Percentiles rank a stretch among this genome's conserved stretches.
phyloP scores from a whole-genome alignment of 2,888 invertebrate species.

The Amiota minor region DNA sequence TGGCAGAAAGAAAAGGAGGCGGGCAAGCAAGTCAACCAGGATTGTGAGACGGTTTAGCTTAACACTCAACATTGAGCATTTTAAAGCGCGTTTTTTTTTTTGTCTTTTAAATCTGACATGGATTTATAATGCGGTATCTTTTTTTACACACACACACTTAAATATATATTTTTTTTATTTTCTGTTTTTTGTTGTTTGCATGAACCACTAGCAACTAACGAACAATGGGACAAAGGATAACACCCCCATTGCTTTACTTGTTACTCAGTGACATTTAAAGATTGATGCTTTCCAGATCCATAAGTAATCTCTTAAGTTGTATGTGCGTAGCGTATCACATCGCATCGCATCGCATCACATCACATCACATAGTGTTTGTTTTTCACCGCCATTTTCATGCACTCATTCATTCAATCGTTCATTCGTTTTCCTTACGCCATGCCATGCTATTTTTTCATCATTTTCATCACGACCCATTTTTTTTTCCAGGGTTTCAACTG shows the following conservation, averaged over 20 bases:
- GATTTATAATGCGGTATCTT: conserved; percentile 24
- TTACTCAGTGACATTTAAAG: conserved; percentile 60
- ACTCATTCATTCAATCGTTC: conserved; percentile 22
- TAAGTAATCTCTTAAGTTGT: conserved; percentile 61
- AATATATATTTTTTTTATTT: background rate
- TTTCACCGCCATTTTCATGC: conserved; percentile 29
- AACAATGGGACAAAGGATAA: too few relatives aligned
- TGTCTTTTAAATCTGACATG: conserved; percentile 24
- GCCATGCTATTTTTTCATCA: too few relatives aligned
- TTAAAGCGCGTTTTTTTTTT: background rate
- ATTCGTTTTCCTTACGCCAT: too few relatives aligned
- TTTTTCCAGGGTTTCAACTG: background rate
- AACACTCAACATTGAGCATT: background rate
- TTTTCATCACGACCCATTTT: too few relatives aligned
- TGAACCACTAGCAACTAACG: background rate
- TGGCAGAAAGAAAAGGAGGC: too few relatives aligned
- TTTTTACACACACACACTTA: background rate
- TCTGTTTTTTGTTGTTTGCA: background rate
- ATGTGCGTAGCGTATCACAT: conserved; percentile 31
- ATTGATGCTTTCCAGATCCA: conserved; percentile 63
- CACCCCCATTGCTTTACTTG: background rate
- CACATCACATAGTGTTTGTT: conserved; percentile 43
- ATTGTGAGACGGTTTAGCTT: background rate
- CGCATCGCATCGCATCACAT: too few relatives aligned
- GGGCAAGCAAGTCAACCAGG: too few relatives aligned